A percentile compares a stretch with the other conserved stretches of the same genome.
Evolutionary conservation across 1,140 invertebrate species (phyloP).

Genomic region (Phocides pigmalion): DNA sequence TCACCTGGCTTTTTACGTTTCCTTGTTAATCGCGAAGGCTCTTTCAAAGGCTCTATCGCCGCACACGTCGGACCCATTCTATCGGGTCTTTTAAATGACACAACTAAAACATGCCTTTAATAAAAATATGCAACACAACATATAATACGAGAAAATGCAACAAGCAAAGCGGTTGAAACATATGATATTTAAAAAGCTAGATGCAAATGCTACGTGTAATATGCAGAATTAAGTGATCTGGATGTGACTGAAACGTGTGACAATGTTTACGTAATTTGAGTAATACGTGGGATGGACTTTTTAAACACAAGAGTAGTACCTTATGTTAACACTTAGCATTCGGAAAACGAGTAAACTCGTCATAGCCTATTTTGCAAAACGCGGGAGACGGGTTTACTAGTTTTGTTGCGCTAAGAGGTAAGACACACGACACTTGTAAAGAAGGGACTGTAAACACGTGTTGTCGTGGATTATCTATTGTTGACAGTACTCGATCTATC

Average conservation of each 20-base stretch:
- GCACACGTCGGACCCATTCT: slow-evolving; percentile 56
- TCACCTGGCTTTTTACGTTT: slow-evolving; percentile 91
- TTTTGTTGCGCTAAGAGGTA: no score
- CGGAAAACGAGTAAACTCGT: no score
- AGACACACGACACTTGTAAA: no score
- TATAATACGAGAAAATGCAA: slow-evolving; percentile 37
- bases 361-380: no score
- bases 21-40: slow-evolving; percentile 79
- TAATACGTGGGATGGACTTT: neutral
- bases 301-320: neutral
- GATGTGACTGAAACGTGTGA: slow-evolving; percentile 31
- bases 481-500: no score
- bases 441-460: no score
- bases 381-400: no score
- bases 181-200: slow-evolving; percentile 24
- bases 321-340: no score
- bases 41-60: slow-evolving; percentile 54
- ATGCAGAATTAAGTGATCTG: slow-evolving; percentile 23
- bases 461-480: no score
- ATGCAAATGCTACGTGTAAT: slow-evolving; percentile 30
- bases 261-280: neutral
- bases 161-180: slow-evolving; percentile 11
- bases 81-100: slow-evolving; percentile 80
- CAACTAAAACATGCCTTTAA: slow-evolving; percentile 78
- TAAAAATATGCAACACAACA: slow-evolving; percentile 44